A percentile compares a stretch with the other conserved stretches of the same genome.
phyloP scores from a whole-genome alignment of 2,797 vertebrate species.

The Chrosomus eos region DNA sequence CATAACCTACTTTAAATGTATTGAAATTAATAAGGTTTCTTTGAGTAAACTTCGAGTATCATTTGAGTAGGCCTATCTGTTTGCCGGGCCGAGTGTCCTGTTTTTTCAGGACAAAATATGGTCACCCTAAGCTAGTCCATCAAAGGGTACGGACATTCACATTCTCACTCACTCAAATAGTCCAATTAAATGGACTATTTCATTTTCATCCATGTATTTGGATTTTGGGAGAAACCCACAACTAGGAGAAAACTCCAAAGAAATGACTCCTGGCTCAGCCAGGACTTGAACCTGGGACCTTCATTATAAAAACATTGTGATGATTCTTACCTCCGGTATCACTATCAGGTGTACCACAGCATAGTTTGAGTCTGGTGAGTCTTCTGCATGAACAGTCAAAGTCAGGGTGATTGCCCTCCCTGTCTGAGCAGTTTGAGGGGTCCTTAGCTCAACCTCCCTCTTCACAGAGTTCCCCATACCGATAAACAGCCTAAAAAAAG shows the following conservation, averaged over 20 bases:
- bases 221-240: not conserved
- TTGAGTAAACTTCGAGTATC: no score
- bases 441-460: constrained; percentile 73
- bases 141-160: not conserved
- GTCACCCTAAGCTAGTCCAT: not conserved
- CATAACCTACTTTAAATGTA: no score
- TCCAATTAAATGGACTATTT: no score
- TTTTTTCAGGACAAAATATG: no score
- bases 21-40: no score
- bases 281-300: not conserved
- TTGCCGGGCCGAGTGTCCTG: no score
- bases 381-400: constrained; percentile 68
- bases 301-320: not conserved
- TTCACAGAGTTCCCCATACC: constrained; percentile 67
- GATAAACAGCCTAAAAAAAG: constrained; percentile 63
- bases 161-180: not conserved
- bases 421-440: constrained; percentile 69
- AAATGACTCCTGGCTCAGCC: not conserved
- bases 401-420: constrained; percentile 77
- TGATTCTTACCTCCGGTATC: constrained; percentile 69
- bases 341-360: constrained; percentile 77
- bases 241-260: not conserved
- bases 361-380: constrained; percentile 75
- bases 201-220: not conserved
- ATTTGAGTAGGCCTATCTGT: no score